Percentiles rank a stretch among this genome's conserved stretches.
Conservation (phyloP, 2,888 invertebrate genomes). For the Anagyrus pseudococci region DNA sequence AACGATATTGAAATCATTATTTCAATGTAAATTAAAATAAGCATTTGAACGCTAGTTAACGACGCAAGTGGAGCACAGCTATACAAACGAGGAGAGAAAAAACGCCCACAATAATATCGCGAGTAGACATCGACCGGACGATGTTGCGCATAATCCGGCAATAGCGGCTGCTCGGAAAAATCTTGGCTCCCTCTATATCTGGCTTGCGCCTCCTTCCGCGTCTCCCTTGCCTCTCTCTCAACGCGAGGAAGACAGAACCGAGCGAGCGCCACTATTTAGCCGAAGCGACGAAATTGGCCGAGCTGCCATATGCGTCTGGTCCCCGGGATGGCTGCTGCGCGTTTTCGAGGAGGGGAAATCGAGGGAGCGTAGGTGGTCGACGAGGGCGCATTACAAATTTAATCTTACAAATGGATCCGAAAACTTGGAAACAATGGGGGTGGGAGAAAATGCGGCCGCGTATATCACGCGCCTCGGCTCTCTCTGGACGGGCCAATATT, state of each 20-base stretch:
- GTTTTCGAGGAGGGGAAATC: too few species aligned
- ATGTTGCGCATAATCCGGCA: slow-evolving; percentile 33
- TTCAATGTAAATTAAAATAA: too few species aligned
- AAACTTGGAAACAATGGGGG: slow-evolving; percentile 63
- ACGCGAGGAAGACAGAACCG: too few species aligned
- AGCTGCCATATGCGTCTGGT: slow-evolving; percentile 58
- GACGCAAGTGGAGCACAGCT: too few species aligned
- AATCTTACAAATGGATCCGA: slow-evolving; percentile 76
- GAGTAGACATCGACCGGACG: slow-evolving; percentile 32
- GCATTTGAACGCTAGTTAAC: too few species aligned
- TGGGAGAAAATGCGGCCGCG: slow-evolving; percentile 61
- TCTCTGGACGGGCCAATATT: slow-evolving; percentile 57
- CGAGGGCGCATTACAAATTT: slow-evolving; percentile 68
- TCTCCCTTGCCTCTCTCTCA: too few species aligned
- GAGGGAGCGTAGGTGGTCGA: too few species aligned
- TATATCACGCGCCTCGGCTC: slow-evolving; percentile 51
- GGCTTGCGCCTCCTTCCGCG: too few species aligned
- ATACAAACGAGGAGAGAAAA: too few species aligned
- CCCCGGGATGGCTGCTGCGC: slow-evolving; percentile 42
- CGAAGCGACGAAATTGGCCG: slow-evolving; percentile 53
- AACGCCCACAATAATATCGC: slow-evolving; percentile 13
- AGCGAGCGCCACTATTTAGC: slow-evolving; percentile 17
- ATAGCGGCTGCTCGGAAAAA: slow-evolving; percentile 21
- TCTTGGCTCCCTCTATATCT: too few species aligned
- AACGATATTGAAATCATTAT: too few species aligned